Percentiles rank a stretch among this genome's conserved stretches.
phyloP scores from a whole-genome alignment of 2,888 invertebrate genomes.

The Hydraecia micacea region DNA sequence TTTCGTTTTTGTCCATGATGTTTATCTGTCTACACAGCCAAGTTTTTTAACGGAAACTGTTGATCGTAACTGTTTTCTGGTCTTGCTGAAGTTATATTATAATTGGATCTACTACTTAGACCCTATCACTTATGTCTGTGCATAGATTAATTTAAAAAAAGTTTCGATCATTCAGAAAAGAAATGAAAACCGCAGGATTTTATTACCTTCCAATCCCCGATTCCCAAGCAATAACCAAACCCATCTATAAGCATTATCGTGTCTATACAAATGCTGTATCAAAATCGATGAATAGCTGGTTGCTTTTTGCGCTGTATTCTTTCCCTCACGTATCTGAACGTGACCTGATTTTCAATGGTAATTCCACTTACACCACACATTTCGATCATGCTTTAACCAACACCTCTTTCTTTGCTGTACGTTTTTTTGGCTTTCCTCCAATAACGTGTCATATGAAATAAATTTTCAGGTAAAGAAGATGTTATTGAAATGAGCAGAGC shows the following conservation, averaged over 20 bases:
- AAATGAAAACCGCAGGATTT: slow-evolving; percentile 30
- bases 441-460: neutral
- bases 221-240: slow-evolving; percentile 24
- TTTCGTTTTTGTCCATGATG: slow-evolving; percentile 5
- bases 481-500: neutral
- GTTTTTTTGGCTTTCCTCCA: neutral
- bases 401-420: slow-evolving; percentile 7
- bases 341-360: slow-evolving; percentile 53
- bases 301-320: slow-evolving; percentile 52
- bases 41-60: neutral
- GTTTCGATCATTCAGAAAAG: neutral
- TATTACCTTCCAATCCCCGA: slow-evolving; percentile 5
- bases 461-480: neutral
- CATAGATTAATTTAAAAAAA: neutral
- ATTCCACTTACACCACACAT: slow-evolving; percentile 30
- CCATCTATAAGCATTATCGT: slow-evolving; percentile 1
- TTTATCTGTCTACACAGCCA: neutral
- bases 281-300: slow-evolving; percentile 47
- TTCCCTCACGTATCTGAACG: slow-evolving; percentile 40
- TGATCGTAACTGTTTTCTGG: neutral
- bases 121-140: no score
- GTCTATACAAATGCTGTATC: slow-evolving; percentile 33
- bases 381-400: slow-evolving; percentile 32
- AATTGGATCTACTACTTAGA: neutral
- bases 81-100: neutral